Evolutionary conservation across 2,888 invertebrate species (phyloP).

Genomic region (Papilio gigon): DNA sequence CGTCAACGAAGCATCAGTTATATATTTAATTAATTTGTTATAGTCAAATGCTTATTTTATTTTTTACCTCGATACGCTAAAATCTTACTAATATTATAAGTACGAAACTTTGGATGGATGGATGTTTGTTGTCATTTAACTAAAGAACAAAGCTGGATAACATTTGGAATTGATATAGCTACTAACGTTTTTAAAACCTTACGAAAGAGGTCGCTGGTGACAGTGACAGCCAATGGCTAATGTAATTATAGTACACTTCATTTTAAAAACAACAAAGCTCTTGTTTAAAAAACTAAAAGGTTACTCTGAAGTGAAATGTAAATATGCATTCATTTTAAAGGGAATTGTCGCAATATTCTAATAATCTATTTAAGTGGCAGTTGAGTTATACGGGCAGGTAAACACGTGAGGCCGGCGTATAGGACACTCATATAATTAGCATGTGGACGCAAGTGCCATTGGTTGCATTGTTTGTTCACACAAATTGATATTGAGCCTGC

Average conservation of each 20-base stretch:
- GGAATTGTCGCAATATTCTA: conserved; percentile 17
- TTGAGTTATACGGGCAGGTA: conserved; percentile 30
- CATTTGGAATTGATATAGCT: too few species aligned
- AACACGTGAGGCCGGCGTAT: conserved; percentile 34
- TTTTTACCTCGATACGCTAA: too few species aligned
- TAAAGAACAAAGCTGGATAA: too few species aligned
- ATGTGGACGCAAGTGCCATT: conserved; percentile 40
- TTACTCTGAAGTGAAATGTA: conserved; percentile 9
- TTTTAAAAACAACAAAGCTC: not conserved
- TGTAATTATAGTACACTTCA: too few species aligned
- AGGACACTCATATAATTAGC: conserved; percentile 38
- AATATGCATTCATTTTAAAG: conserved; percentile 25
- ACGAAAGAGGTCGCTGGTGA: too few species aligned
- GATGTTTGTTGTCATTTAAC: too few species aligned
- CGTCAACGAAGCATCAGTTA: not conserved
- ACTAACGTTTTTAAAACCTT: too few species aligned
- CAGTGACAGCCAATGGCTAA: too few species aligned
- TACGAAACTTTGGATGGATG: too few species aligned
- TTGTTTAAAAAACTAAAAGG: not conserved
- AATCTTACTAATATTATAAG: too few species aligned
- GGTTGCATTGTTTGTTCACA: conserved; percentile 43
- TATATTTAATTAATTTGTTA: not conserved
- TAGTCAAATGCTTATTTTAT: not conserved
- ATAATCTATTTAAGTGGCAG: conserved; percentile 29
- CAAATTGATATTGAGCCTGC: conserved; percentile 68